These are phyloP conservation scores for Laticauda laticaudata DNA, from an alignment of 2,113 vertebrate genomes.

Conservation along the genomic window DNA sequence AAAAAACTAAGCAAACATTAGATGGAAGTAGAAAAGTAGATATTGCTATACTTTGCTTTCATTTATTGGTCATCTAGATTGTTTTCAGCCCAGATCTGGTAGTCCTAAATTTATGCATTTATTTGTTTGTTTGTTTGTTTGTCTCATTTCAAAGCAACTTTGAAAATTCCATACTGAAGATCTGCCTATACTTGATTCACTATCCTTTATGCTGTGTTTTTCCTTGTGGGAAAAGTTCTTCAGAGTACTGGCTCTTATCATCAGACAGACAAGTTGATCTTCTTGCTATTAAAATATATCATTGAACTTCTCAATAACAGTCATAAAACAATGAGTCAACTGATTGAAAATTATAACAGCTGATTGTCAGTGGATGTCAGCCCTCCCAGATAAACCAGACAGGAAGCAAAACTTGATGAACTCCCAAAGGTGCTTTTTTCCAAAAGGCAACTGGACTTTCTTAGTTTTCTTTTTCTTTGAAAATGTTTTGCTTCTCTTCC, in stretches of 20 bases:
- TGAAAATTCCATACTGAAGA: not conserved
- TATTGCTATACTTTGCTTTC: not conserved
- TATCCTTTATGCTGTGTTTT: not conserved
- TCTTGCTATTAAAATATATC: not conserved
- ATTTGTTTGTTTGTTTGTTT: not conserved
- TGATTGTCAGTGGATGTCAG: not conserved
- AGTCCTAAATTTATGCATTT: not conserved
- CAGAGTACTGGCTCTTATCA: not conserved
- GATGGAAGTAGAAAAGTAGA: not conserved
- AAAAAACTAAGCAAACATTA: not conserved
- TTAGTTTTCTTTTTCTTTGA: not conserved
- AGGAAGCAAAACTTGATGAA: not conserved
- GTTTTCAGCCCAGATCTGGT: not conserved
- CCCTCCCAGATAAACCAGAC: not conserved
- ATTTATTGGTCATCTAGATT: not conserved
- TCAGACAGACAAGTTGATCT: not conserved
- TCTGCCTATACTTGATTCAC: not conserved
- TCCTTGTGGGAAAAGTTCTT: not conserved
- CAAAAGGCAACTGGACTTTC: not conserved
- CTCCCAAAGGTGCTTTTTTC: not conserved
- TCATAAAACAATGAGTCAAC: not conserved
- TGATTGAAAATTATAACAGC: not conserved
- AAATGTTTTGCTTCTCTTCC: not conserved
- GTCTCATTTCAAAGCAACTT: not conserved
- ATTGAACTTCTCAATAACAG: not conserved